Percentiles rank a stretch among this genome's conserved stretches.
phyloP scores from a whole-genome alignment of 2,888 invertebrate species.

The Diadegma fenestrale region DNA sequence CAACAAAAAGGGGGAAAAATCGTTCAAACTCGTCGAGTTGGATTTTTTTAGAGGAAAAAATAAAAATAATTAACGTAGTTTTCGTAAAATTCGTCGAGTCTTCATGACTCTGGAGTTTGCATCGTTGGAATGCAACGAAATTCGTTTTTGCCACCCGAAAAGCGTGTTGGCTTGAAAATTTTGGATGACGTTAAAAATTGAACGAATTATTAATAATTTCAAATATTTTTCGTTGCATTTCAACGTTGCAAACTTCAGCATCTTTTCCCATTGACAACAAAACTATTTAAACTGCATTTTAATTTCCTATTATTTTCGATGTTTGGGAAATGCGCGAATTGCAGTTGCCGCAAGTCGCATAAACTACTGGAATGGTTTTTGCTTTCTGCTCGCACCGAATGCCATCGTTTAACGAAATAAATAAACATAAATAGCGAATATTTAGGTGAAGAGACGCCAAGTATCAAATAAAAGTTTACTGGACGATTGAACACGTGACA shows the following conservation, averaged over 20 bases:
- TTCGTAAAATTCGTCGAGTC: neutral
- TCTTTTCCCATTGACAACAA: conserved; percentile 6
- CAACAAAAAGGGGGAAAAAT: conserved; percentile 23
- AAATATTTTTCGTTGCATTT: no score
- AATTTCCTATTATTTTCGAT: conserved; percentile 47
- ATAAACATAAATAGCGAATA: conserved; percentile 56
- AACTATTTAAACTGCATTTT: neutral
- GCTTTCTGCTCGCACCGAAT: neutral
- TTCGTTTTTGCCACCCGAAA: no score
- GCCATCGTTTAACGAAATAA: conserved; percentile 5
- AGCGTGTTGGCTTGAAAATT: no score
- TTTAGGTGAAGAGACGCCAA: no score
- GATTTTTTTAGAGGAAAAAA: neutral
- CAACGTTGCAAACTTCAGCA: no score
- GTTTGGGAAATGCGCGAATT: conserved; percentile 49
- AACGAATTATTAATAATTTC: no score
- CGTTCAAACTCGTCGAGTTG: neutral
- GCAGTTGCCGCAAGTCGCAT: conserved; percentile 7
- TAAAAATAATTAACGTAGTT: neutral
- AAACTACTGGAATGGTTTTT: conserved; percentile 10
- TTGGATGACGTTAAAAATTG: no score
- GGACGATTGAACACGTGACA: conserved; percentile 34
- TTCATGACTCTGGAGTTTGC: no score
- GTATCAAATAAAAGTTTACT: conserved; percentile 41
- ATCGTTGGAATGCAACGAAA: no score